Evolutionary conservation across 2,888 invertebrate species (phyloP), one percentile per base, ranked within the genome.

Genomic region (Apomyelois bistriatella): DNA sequence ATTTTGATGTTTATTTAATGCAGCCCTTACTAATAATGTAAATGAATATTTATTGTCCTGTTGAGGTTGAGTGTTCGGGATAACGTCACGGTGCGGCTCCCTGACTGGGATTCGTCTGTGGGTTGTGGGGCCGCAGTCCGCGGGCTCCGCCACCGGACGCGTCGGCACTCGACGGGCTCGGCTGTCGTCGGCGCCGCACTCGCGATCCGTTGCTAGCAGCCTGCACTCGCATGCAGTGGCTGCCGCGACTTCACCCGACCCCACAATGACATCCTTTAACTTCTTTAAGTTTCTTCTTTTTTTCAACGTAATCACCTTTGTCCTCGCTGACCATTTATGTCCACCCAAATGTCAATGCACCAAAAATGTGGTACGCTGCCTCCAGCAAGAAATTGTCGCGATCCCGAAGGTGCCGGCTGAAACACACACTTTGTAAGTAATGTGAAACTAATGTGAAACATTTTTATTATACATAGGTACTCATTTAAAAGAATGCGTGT

Each of bases 341-440:
- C 86, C 87, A 8, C 54, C 69, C 5, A 80, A 75, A 73, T 87
- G 86, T 60, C 74, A 76, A 54, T 87, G 87, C 54, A 55, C 70
- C 1, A 70, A 75, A 42, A 80, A 70, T 56, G 70, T 79, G 58
- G 76, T 85, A 28, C 70, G 78, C 3, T 86, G 86, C 60, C 64
- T 85, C 22, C 79, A 79, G 49, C 78, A 79, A 58, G 76, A 76
- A 56, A 65, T 86, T 60, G 66, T 65, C 55, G 66, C 68, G 22
- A 70, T 85, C 36, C 86, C 86, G 54, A 72, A 70, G 56, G 64
- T 74, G 9, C 70, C 84, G 40, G 51, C 64, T 43, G 80, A 85
- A 49, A 74, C 78, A n/a, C 76, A 79, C 58, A 85, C 82, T 12
- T 66, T 87, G 86, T 87, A 71, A 85, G 86, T 86, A 74, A 56